Evolutionary conservation across 2,113 vertebrate species (phyloP).

Genomic region (Chionodraco myersi): DNA sequence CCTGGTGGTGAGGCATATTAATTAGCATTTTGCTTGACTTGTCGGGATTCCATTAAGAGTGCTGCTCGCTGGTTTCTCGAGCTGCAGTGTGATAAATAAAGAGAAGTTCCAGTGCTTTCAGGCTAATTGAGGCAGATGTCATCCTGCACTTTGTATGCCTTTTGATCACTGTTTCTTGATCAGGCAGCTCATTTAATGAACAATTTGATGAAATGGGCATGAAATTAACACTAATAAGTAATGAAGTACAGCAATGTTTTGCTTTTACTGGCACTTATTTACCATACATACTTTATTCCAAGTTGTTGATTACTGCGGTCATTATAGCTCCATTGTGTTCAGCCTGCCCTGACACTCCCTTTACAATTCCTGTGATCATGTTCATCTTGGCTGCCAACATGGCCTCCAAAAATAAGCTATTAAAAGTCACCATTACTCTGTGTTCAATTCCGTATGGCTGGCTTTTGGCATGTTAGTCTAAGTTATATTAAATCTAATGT

Average conservation of each 20-base stretch:
- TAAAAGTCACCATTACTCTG: background rate
- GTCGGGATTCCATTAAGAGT: conserved; percentile 64
- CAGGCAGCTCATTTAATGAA: conserved; percentile 29
- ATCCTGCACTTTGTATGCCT: conserved; percentile 31
- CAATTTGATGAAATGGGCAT: conserved; percentile 1
- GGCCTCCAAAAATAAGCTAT: background rate
- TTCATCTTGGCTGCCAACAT: background rate
- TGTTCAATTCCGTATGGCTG: background rate
- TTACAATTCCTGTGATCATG: background rate
- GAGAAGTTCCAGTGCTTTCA: conserved; percentile 37
- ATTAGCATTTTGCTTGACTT: conserved; percentile 77
- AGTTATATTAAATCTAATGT: background rate
- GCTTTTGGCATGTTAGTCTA: background rate
- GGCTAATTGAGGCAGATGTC: conserved; percentile 60
- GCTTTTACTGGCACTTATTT: conserved; percentile 8
- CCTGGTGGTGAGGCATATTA: conserved; percentile 66
- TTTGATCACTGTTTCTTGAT: conserved; percentile 47
- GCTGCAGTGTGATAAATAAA: conserved; percentile 47
- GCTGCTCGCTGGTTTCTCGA: conserved; percentile 45
- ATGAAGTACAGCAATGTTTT: background rate
- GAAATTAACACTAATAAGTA: conserved; percentile 1
- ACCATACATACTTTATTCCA: conserved; percentile 5
- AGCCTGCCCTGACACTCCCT: background rate
- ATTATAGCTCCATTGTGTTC: conserved; percentile 14
- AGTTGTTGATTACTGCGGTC: conserved; percentile 13